Evolutionary conservation across 2,888 invertebrate species (phyloP).

Genomic region (Zootermopsis nevadensis): DNA sequence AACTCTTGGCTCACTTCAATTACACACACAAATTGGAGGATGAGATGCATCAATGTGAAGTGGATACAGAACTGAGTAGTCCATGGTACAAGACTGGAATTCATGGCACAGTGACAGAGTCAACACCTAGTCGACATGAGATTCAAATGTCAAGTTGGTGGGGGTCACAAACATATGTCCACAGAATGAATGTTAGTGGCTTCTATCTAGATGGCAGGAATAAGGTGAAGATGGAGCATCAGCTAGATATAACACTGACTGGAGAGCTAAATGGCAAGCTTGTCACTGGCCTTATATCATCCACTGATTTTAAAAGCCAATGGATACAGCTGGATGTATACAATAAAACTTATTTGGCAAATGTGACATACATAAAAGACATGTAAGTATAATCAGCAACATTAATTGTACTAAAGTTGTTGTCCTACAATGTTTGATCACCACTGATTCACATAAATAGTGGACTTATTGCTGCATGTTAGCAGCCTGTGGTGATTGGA

Average conservation of each 20-base stretch:
- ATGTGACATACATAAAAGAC: conserved; percentile 47
- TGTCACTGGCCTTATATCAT: conserved; percentile 24
- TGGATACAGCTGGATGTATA: conserved; percentile 51
- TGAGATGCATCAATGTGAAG: background rate
- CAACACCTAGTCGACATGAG: conserved; percentile 50
- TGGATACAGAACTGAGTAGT: conserved; percentile 39
- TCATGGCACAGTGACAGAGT: conserved; percentile 49
- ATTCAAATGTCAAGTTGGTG: conserved; percentile 13
- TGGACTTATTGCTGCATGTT: too few relatives aligned
- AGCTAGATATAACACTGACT: conserved; percentile 50
- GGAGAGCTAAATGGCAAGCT: conserved; percentile 30
- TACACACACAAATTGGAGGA: background rate
- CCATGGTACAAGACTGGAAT: conserved; percentile 43
- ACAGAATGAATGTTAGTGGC: conserved; percentile 11
- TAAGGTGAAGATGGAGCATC: conserved; percentile 54
- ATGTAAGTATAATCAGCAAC: conserved; percentile 27
- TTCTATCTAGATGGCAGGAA: conserved; percentile 53
- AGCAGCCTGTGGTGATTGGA: too few relatives aligned
- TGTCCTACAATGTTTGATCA: too few relatives aligned
- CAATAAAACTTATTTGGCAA: conserved; percentile 49
- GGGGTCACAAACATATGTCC: conserved; percentile 6
- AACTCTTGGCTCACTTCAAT: background rate
- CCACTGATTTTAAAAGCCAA: conserved; percentile 26
- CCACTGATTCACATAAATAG: too few relatives aligned
- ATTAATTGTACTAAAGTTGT: too few relatives aligned